A percentile compares a stretch with the other conserved stretches of the same genome.
phyloP scores from a whole-genome alignment of 2,888 invertebrate genomes.

The Sinohyriopsis cumingii region DNA sequence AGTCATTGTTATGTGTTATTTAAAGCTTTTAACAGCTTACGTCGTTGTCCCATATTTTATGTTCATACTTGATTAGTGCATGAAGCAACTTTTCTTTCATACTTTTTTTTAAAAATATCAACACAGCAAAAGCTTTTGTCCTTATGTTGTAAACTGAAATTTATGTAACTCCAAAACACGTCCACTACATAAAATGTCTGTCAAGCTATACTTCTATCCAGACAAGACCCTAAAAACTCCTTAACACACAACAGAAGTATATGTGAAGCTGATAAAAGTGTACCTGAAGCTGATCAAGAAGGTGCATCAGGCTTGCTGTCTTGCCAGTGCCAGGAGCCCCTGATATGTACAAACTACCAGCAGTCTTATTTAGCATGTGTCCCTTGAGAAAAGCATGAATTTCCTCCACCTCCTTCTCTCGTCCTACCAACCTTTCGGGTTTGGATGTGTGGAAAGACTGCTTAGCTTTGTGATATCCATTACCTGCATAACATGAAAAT shows the following conservation, averaged over 20 bases:
- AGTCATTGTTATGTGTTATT: too few species aligned
- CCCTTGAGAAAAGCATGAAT: slow-evolving; percentile 81
- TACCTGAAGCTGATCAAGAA: slow-evolving; percentile 81
- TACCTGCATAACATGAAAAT: slow-evolving; percentile 35
- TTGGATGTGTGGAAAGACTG: slow-evolving; percentile 75
- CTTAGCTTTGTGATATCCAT: slow-evolving; percentile 69
- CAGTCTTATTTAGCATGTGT: slow-evolving; percentile 79
- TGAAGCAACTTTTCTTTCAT: too few species aligned
- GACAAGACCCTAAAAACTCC: not conserved
- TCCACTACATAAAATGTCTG: too few species aligned
- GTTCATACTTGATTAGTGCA: too few species aligned
- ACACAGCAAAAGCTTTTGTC: too few species aligned
- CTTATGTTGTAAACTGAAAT: too few species aligned
- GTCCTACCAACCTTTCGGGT: slow-evolving; percentile 76
- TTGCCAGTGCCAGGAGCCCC: slow-evolving; percentile 99
- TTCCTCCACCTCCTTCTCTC: slow-evolving; percentile 84
- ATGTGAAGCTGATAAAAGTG: not conserved
- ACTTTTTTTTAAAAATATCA: too few species aligned
- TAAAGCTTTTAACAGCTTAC: too few species aligned
- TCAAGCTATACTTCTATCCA: too few species aligned
- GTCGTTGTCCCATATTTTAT: too few species aligned
- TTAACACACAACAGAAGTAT: not conserved
- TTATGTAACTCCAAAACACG: too few species aligned
- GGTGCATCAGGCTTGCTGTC: slow-evolving; percentile 87
- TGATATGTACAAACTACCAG: slow-evolving; percentile 92